Conservation (phyloP, 2,113 vertebrate genomes). For the Pterocles orientalis region DNA sequence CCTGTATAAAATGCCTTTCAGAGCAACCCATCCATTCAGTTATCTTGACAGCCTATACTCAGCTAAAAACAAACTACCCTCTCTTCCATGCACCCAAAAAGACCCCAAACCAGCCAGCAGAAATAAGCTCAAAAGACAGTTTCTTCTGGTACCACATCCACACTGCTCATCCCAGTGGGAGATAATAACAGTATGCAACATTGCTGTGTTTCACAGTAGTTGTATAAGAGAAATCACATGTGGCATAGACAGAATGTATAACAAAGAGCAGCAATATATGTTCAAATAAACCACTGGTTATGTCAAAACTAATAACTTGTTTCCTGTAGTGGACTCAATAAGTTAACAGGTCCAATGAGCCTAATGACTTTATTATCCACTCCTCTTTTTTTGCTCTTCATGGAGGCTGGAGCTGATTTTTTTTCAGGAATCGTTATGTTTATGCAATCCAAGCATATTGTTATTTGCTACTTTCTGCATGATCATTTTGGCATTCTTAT, state of each 20-base stretch:
- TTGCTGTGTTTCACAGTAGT: slow-evolving; percentile 60
- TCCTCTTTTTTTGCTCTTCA: slow-evolving; percentile 6
- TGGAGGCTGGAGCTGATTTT: neutral
- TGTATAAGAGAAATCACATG: slow-evolving; percentile 69
- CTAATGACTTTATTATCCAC: slow-evolving; percentile 35
- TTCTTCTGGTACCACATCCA: slow-evolving; percentile 50
- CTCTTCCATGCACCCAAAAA: neutral
- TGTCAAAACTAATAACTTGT: slow-evolving; percentile 74
- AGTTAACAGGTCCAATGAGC: slow-evolving; percentile 67
- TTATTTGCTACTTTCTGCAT: slow-evolving; percentile 59
- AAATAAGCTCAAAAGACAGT: slow-evolving; percentile 61
- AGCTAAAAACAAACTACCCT: slow-evolving; percentile 12
- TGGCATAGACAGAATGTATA: slow-evolving; percentile 64
- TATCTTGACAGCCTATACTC: slow-evolving; percentile 20
- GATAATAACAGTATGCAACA: slow-evolving; percentile 41
- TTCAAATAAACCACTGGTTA: slow-evolving; percentile 69
- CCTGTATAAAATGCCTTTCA: slow-evolving; percentile 35
- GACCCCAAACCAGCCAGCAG: neutral
- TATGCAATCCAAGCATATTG: slow-evolving; percentile 53
- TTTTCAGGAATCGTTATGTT: slow-evolving; percentile 47
- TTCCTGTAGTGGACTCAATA: slow-evolving; percentile 55
- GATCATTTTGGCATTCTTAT: slow-evolving; percentile 47
- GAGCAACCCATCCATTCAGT: slow-evolving; percentile 1
- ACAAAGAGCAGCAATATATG: slow-evolving; percentile 65
- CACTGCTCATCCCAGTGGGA: slow-evolving; percentile 57